Conservation (phyloP, 2,113 vertebrate genomes). For the Ctenodactylus gundi region DNA sequence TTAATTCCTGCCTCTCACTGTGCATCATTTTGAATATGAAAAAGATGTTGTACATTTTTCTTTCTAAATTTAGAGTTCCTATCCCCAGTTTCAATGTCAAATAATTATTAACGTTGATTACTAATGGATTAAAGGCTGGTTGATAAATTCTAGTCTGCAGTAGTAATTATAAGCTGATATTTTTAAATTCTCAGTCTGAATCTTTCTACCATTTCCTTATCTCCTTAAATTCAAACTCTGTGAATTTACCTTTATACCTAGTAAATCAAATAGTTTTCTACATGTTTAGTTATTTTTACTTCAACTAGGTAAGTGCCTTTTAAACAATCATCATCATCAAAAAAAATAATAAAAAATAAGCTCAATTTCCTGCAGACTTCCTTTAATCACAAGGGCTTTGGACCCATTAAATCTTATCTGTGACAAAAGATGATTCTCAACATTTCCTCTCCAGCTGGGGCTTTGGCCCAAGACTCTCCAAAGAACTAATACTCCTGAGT, state of each 20-base stretch:
- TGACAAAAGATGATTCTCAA: conserved; percentile 68
- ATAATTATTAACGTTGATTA: background rate
- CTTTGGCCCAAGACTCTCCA: conserved; percentile 58
- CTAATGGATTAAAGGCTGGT: background rate
- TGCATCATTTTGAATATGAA: background rate
- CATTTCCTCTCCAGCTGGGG: conserved; percentile 77
- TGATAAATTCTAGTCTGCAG: background rate
- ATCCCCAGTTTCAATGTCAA: background rate
- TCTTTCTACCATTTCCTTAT: background rate
- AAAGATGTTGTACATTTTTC: background rate
- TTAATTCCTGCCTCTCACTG: background rate
- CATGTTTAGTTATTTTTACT: background rate
- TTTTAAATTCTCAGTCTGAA: background rate
- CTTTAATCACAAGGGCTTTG: conserved; percentile 72
- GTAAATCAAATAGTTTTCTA: background rate
- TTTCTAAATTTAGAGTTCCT: background rate
- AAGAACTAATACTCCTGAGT: conserved; percentile 12
- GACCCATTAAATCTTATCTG: conserved; percentile 79
- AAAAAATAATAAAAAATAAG: background rate
- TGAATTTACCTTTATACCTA: background rate
- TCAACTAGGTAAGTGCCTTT: conserved; percentile 45
- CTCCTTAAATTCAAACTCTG: background rate
- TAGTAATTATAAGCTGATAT: background rate
- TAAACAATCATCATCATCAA: conserved; percentile 42
- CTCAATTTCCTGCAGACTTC: conserved; percentile 73